Conservation (phyloP, 2,797 vertebrate species). For the Sphaeramia orbicularis region DNA sequence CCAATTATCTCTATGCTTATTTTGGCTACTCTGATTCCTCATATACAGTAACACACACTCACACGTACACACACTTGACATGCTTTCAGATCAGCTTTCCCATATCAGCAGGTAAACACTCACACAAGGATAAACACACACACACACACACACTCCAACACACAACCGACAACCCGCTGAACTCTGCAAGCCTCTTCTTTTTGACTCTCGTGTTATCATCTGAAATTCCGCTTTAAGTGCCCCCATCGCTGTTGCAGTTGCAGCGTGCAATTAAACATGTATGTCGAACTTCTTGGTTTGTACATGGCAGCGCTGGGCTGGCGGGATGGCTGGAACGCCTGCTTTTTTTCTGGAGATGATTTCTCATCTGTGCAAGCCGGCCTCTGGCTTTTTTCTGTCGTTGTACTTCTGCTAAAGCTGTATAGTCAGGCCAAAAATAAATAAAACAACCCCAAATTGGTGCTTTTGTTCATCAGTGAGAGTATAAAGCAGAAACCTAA, state of each 20-base stretch:
- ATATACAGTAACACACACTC: constrained; percentile 31
- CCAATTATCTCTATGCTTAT: constrained; percentile 62
- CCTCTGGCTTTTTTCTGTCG: constrained; percentile 47
- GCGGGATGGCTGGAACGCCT: too few species aligned
- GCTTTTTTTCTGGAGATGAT: too few species aligned
- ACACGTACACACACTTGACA: constrained; percentile 13
- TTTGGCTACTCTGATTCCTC: constrained; percentile 53
- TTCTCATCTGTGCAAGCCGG: too few species aligned
- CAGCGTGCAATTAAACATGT: constrained; percentile 73
- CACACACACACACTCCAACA: too few species aligned
- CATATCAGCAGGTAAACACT: constrained; percentile 15
- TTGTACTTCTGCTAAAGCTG: constrained; percentile 12
- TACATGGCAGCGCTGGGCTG: constrained; percentile 38
- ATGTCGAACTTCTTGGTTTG: constrained; percentile 55
- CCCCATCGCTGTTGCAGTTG: constrained; percentile 58
- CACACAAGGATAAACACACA: neutral
- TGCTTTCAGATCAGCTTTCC: constrained; percentile 22
- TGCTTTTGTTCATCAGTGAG: constrained; percentile 21
- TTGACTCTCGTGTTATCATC: constrained; percentile 63
- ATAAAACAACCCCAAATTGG: constrained; percentile 16
- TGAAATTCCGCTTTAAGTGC: constrained; percentile 72
- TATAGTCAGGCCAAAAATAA: constrained; percentile 14
- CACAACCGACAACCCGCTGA: constrained; percentile 38
- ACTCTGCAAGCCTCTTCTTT: constrained; percentile 42
- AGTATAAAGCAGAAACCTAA: too few species aligned